These are phyloP conservation scores for Protosalanx chinensis DNA, from an alignment of 2,797 vertebrate species.

Conservation along the genomic window DNA sequence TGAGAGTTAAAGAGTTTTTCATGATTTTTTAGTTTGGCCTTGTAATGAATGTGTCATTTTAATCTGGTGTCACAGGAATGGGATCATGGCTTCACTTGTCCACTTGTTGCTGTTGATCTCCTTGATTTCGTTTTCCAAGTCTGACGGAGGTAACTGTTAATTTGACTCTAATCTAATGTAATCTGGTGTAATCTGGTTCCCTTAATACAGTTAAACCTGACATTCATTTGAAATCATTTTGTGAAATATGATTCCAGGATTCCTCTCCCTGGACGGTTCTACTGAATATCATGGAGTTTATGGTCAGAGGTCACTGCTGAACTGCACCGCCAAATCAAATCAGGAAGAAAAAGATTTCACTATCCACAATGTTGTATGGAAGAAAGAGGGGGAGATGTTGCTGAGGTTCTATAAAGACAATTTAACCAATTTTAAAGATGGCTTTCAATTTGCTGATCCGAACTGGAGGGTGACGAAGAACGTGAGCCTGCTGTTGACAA, in stretches of 20 bases:
- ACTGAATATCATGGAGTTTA: rapidly evolving
- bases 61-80: background rate
- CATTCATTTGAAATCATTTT: background rate
- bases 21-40: background rate
- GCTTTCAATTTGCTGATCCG: constrained; percentile 26
- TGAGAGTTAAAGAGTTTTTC: background rate
- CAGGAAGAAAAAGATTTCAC: rapidly evolving
- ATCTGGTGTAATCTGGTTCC: too few species aligned
- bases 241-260: constrained; percentile 28
- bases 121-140: background rate
- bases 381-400: rapidly evolving
- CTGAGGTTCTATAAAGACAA: rapidly evolving
- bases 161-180: background rate
- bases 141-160: too few species aligned
- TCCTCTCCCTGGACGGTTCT: background rate
- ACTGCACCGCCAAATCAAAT: constrained; percentile 31
- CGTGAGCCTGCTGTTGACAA: constrained; percentile 56
- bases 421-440: rapidly evolving
- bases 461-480: constrained; percentile 27
- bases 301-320: constrained; percentile 41
- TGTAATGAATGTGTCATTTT: background rate
- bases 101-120: background rate
- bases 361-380: constrained; percentile 29
- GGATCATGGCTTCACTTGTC: background rate
- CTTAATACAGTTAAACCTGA: background rate